These are phyloP conservation scores for Fratercula arctica DNA, from an alignment of 2,797 vertebrate species.

Conservation along the genomic window DNA sequence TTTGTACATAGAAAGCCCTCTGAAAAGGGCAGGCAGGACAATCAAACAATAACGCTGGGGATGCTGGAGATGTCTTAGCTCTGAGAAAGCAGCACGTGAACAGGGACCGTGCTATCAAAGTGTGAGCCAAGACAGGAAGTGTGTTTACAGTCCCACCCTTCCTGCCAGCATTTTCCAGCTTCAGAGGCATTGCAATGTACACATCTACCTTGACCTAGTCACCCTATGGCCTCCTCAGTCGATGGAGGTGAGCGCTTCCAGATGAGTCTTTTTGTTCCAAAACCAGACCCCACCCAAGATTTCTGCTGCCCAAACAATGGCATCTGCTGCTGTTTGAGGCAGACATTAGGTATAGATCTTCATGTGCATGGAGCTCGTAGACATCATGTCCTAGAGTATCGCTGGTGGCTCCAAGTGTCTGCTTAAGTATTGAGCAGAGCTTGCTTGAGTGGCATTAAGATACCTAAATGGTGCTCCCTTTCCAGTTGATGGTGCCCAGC, in stretches of 20 bases:
- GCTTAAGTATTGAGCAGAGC: not conserved
- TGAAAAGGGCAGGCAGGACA: not conserved
- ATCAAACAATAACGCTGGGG: not conserved
- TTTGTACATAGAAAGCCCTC: not conserved
- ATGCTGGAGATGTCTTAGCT: not conserved
- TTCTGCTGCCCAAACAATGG: not conserved
- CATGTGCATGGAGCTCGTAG: not conserved
- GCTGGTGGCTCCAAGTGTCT: not conserved
- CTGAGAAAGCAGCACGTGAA: not conserved
- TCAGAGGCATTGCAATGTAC: not conserved
- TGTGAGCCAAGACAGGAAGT: not conserved
- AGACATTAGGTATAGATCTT: not conserved
- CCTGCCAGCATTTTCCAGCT: constrained; percentile 39
- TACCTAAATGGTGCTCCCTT: not conserved
- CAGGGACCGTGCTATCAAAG: not conserved
- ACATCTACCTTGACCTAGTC: not conserved
- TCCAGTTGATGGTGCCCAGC: not conserved
- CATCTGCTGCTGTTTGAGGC: not conserved
- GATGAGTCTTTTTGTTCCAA: not conserved
- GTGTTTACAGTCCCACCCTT: constrained; percentile 15
- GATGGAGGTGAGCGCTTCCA: not conserved
- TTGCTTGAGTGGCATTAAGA: not conserved
- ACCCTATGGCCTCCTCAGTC: not conserved
- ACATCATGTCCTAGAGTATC: not conserved
- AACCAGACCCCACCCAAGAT: not conserved